Conservation (phyloP, 2,888 invertebrate species). For the Kuschelorhynchus macadamiae region DNA sequence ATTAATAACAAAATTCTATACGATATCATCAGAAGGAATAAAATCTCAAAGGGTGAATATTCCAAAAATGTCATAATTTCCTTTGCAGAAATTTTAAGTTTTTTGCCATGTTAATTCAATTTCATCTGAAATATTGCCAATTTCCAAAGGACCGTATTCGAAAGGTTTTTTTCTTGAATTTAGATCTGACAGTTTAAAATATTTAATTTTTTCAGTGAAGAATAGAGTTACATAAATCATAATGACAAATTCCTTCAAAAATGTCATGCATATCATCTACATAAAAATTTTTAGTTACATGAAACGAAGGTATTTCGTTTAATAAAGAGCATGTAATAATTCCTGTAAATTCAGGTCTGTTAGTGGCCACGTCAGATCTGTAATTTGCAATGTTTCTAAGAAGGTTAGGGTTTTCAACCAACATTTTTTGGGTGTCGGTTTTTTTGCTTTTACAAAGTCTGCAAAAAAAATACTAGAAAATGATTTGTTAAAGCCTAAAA, state of each 20-base stretch:
- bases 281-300: conserved; percentile 48
- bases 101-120: conserved; percentile 40
- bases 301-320: conserved; percentile 54
- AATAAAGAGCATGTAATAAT: conserved; percentile 29
- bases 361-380: neutral
- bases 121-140: conserved; percentile 49
- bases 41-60: conserved; percentile 55
- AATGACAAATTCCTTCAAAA: conserved; percentile 52
- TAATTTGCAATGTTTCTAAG: conserved; percentile 51
- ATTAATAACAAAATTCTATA: conserved; percentile 53
- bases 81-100: conserved; percentile 53
- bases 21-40: conserved; percentile 51
- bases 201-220: conserved; percentile 36
- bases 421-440: conserved; percentile 25
- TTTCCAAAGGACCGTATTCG: conserved; percentile 53
- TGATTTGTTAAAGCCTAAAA: conserved; percentile 50
- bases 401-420: conserved; percentile 37
- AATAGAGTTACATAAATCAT: conserved; percentile 50
- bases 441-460: conserved; percentile 48
- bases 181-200: conserved; percentile 44
- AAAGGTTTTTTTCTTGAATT: conserved; percentile 54
- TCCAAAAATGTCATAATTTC: conserved; percentile 55
- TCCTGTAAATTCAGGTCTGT: neutral
- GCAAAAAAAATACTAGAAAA: conserved; percentile 50
- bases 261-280: conserved; percentile 54